phyloP scores from a whole-genome alignment of 2,888 invertebrate genomes.

The Brachycybe producta region DNA sequence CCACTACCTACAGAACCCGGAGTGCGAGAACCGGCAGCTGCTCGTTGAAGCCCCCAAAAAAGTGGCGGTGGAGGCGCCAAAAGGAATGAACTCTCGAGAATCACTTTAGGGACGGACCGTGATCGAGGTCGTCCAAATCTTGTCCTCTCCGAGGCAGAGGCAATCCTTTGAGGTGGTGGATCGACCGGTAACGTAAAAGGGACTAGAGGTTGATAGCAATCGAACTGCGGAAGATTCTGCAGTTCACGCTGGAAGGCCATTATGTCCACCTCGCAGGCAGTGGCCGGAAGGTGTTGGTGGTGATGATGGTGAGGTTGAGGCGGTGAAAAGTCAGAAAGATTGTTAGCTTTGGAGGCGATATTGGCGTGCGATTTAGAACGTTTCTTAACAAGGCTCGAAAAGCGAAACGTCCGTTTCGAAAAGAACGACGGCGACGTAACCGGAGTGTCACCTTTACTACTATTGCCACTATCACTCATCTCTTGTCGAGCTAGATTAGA shows the following conservation, averaged over 20 bases:
- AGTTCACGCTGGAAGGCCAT: constrained; percentile 44
- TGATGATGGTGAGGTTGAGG: constrained; percentile 8
- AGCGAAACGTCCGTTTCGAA: constrained; percentile 28
- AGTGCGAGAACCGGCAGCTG: not conserved
- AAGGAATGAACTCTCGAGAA: constrained; percentile 25
- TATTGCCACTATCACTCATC: constrained; percentile 18
- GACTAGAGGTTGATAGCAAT: constrained; percentile 33
- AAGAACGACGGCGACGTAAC: constrained; percentile 21
- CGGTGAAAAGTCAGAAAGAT: constrained; percentile 12
- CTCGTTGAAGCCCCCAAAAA: constrained; percentile 8
- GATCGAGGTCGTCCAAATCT: constrained; percentile 33
- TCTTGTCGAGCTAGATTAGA: constrained; percentile 9
- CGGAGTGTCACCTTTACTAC: constrained; percentile 22
- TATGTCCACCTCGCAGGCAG: constrained; percentile 37
- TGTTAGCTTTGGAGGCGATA: constrained; percentile 6
- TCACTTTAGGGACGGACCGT: constrained; percentile 37
- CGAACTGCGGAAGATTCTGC: constrained; percentile 41
- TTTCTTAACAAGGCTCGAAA: constrained; percentile 32
- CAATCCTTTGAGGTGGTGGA: constrained; percentile 25
- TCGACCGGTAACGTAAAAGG: constrained; percentile 24
- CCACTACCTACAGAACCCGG: not conserved
- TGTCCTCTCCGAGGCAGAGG: constrained; percentile 26
- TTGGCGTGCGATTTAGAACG: constrained; percentile 28
- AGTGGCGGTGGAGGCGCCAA: constrained; percentile 19
- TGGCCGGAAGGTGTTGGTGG: not conserved